A percentile compares a stretch with the other conserved stretches of the same genome.
These are phyloP conservation scores for Hirtodrosophila histrioides DNA, from an alignment of 2,888 invertebrate species.

Conservation along the genomic window DNA sequence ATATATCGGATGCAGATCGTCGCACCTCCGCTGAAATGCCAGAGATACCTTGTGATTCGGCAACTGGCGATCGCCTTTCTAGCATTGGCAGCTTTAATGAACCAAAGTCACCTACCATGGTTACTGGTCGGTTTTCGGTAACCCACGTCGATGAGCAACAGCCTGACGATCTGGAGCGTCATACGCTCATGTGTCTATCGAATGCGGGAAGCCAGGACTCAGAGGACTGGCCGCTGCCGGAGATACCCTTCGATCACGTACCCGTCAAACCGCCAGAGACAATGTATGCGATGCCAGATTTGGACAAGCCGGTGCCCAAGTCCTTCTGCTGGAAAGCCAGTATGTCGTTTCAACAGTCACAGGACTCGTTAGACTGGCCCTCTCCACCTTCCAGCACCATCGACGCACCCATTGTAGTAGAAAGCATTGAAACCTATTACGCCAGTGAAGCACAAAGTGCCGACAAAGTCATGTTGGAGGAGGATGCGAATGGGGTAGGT, in stretches of 20 bases:
- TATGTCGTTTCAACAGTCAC: constrained; percentile 85
- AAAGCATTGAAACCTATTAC: constrained; percentile 92
- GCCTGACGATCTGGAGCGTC: constrained; percentile 79
- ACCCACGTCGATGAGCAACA: constrained; percentile 84
- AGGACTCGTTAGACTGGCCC: constrained; percentile 92
- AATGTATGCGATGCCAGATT: constrained; percentile 82
- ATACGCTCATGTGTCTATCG: constrained; percentile 83
- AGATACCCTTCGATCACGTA: constrained; percentile 86
- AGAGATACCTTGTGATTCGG: constrained; percentile 91
- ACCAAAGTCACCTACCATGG: constrained; percentile 85
- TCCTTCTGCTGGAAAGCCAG: constrained; percentile 84
- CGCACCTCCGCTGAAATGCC: constrained; percentile 94
- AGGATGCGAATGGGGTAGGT: constrained; percentile 83
- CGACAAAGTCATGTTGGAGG: constrained; percentile 90
- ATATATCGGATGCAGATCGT: constrained; percentile 91
- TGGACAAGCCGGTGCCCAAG: constrained; percentile 83
- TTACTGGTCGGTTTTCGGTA: constrained; percentile 83
- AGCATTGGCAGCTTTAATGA: constrained; percentile 84
- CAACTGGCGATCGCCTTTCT: constrained; percentile 86
- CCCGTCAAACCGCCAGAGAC: constrained; percentile 81
- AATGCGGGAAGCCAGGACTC: constrained; percentile 89
- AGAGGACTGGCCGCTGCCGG: constrained; percentile 91
- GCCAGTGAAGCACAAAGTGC: constrained; percentile 91
- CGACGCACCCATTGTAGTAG: constrained; percentile 88
- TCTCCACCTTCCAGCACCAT: constrained; percentile 90